phyloP scores from a whole-genome alignment of 2,888 invertebrate genomes.

The Andrena marginata region DNA sequence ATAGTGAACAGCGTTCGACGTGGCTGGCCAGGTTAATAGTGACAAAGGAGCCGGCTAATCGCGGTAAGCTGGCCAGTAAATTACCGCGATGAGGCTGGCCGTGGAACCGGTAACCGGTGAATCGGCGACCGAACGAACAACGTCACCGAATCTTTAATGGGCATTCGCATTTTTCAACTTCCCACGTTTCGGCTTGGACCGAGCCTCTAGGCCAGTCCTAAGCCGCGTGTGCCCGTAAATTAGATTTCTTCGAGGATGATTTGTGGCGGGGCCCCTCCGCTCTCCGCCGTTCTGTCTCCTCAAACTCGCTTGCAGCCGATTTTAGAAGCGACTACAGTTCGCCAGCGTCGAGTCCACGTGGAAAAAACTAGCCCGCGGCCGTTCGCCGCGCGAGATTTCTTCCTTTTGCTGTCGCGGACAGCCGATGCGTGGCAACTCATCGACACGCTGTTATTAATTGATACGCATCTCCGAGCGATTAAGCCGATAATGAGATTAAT shows the following conservation, averaged over 20 bases:
- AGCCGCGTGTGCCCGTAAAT: conserved; percentile 78
- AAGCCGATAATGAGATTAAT: conserved; percentile 76
- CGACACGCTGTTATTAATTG: conserved; percentile 70
- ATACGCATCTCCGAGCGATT: conserved; percentile 71
- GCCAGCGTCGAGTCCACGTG: too few relatives aligned
- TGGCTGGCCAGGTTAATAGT: conserved; percentile 43
- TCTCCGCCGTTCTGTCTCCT: not conserved
- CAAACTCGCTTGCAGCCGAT: conserved; percentile 25
- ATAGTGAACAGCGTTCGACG: conserved; percentile 34
- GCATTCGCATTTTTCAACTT: conserved; percentile 78
- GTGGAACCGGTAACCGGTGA: conserved; percentile 67
- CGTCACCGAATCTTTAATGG: conserved; percentile 74
- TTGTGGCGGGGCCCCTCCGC: conserved; percentile 61
- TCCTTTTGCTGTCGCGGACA: not conserved
- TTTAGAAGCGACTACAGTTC: conserved; percentile 23
- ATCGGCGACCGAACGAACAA: conserved; percentile 66
- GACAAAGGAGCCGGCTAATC: conserved; percentile 68
- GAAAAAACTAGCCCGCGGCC: not conserved
- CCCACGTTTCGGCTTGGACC: conserved; percentile 69
- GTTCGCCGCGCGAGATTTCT: conserved; percentile 16
- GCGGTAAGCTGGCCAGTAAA: conserved; percentile 68
- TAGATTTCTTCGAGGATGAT: conserved; percentile 78
- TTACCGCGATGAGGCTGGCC: conserved; percentile 58
- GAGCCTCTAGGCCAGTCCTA: conserved; percentile 65
- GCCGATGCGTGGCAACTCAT: conserved; percentile 46